Base-by-base conservation (phyloP, 2,888 invertebrate genomes). In the Aricia artaxerxes region DNA sequence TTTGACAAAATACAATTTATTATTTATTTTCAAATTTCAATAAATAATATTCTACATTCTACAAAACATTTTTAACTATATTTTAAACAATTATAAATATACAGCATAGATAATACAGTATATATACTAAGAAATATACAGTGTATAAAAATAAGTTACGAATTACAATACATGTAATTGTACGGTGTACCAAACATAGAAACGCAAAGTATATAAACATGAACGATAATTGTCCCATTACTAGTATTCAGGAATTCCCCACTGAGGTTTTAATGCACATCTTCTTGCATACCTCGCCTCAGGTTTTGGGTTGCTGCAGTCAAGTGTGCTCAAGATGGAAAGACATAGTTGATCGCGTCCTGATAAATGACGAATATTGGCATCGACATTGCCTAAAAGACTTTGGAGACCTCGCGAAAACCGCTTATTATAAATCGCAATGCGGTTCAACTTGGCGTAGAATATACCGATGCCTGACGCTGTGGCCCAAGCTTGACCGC, bases 251-350 rank as follows among this genome's bases (percentile, higher is more conserved):
- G 38, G 24, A 78, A n/a, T 80, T 89, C 16, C 91, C 93, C 0
- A 87, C 90, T 0, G 93, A 93, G 83, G 83, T 92, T 3, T 73
- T 91, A 0, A 76, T 89, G 0, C 82, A 86, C 2, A 88, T 93
- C 78, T 91, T 92, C 78, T 83, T 85, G 0, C 86, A 82, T 81
- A 82, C 92, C 77, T 82, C 88, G 1, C 88, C 87, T 0, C 89
- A 85, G 82, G 84, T 90, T 0, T 79, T 92, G 1, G 84, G 86
- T 0, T 86, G 80, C 81, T 90, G 88, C 76, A 90, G 93, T 2
- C 85, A 83, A 82, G 90, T 93, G 0, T 91, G 91, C 78, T 11
- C 61, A 0, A 84, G 89, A 81, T 93, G 92, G 90, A 88, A 84
- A 64, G 81, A 83, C 4, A 86, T 91, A n/a, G 84, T 92, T 31